A percentile compares a stretch with the other conserved stretches of the same genome.
Evolutionary conservation across 2,888 invertebrate genomes (phyloP).

Genomic region (Pegoplata infirma): DNA sequence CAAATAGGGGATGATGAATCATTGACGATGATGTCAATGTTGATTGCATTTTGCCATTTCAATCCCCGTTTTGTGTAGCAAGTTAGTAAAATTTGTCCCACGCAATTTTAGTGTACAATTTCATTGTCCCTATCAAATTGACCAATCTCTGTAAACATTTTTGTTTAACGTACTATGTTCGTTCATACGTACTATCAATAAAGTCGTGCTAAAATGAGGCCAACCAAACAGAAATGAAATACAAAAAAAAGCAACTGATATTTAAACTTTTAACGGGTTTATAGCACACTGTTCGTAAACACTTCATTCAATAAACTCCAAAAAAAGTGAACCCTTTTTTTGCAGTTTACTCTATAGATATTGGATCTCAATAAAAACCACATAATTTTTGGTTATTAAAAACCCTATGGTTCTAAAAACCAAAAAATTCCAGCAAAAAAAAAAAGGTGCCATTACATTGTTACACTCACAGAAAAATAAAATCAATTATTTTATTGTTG

Average conservation of each 20-base stretch:
- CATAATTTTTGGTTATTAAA: neutral
- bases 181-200: conserved; percentile 42
- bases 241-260: conserved; percentile 5
- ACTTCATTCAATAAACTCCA: neutral
- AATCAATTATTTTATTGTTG: conserved; percentile 45
- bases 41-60: too few species aligned
- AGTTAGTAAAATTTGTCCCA: too few species aligned
- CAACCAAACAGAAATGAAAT: conserved; percentile 52
- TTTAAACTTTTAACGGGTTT: conserved; percentile 26
- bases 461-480: conserved; percentile 1
- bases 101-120: too few species aligned
- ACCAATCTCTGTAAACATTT: too few species aligned
- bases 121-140: too few species aligned
- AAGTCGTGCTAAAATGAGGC: conserved; percentile 60
- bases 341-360: neutral
- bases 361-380: neutral
- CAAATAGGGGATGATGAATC: too few species aligned
- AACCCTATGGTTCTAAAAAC: neutral
- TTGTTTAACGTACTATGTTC: neutral
- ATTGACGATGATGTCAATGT: too few species aligned
- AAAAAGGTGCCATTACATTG: conserved; percentile 3
- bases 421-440: neutral
- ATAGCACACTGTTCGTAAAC: neutral
- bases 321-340: conserved; percentile 31
- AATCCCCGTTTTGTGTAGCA: too few species aligned